Base-by-base conservation (phyloP, 2,888 invertebrate genomes). In the Melipona bicolor region DNA sequence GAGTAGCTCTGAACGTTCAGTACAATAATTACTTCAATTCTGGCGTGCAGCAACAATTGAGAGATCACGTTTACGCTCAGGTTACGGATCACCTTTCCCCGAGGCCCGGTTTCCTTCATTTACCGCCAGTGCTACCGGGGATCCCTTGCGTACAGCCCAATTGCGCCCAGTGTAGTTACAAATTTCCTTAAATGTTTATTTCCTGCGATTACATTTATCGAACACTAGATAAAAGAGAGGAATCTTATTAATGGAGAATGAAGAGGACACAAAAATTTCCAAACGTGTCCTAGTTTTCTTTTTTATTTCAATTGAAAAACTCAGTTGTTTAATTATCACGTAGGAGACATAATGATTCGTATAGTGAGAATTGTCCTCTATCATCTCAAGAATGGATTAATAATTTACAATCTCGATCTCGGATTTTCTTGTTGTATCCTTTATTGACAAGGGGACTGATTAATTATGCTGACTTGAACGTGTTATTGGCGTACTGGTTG, bases 71-170 rank as follows among this genome's bases (percentile, higher is more conserved):
- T 68, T 91, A 90, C 77, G 84, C 85, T 9, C 91, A 91, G 62
- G 87, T 91, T 49, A 79, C 87, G 6, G 91, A 91, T 15, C 87
- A 88, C 52, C 75, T 89, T 52, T 79, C 87, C 0, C 68, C 89
- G 2, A 81, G 87, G 19, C 75, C 87, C 0, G 64, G 82, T 6
- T 80, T 91, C 9, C 84, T 91, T 49, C 94, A 93, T 78, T 86
- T 94, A 52, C 94, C 94, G 1, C 91, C 94, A 4, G 87, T 94
- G 1, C 74, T 94, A 17, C 93, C 94, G 2, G 91, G 92, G 6
- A 91, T 94, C 62, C 92, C 94, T 17, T 94, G 94, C 78, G 89
- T 94, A 2, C 94, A 93, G 54, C 94, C 94, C 0, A 94, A 94
- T 84, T 94, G 94, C 79, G 84, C 93, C 24, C 92, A 94, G 69